A percentile compares a stretch with the other conserved stretches of the same genome.
Evolutionary conservation across 2,113 vertebrate genomes (phyloP).

Genomic region (Corythornis vintsioides): DNA sequence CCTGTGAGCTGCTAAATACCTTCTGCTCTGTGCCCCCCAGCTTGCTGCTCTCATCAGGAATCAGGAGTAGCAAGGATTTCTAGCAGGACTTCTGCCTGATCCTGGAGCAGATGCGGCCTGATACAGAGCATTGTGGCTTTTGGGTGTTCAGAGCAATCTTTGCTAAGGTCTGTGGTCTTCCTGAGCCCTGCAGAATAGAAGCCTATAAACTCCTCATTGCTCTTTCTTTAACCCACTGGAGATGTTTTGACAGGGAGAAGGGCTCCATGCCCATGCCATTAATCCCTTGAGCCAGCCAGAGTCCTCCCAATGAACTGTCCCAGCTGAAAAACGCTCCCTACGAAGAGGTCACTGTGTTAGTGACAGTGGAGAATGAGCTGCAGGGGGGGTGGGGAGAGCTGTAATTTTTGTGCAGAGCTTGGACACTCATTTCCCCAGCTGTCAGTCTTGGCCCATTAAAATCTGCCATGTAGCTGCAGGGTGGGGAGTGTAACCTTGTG

Average conservation of each 20-base stretch:
- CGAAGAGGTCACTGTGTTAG: background rate
- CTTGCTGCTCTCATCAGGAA: background rate
- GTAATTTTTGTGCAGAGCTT: slow-evolving; percentile 22
- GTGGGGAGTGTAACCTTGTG: slow-evolving; percentile 62
- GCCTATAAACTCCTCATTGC: background rate
- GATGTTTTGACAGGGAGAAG: background rate
- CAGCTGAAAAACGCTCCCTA: background rate
- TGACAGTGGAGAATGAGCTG: background rate
- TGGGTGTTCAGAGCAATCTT: background rate
- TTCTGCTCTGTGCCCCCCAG: background rate
- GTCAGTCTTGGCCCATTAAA: slow-evolving; percentile 65
- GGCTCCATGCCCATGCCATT: background rate
- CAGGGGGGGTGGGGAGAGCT: background rate
- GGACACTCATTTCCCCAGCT: slow-evolving; percentile 56
- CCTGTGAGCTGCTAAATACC: background rate
- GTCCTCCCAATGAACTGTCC: background rate
- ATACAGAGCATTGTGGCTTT: background rate
- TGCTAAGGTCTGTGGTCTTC: background rate
- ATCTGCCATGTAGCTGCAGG: slow-evolving; percentile 16
- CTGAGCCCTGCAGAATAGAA: background rate
- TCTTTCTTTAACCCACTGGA: background rate
- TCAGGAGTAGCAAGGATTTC: background rate
- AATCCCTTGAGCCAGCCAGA: background rate
- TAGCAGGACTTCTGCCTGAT: background rate
- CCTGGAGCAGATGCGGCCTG: background rate